Conservation (phyloP, 2,113 vertebrate genomes). For the Theristicus caerulescens region DNA sequence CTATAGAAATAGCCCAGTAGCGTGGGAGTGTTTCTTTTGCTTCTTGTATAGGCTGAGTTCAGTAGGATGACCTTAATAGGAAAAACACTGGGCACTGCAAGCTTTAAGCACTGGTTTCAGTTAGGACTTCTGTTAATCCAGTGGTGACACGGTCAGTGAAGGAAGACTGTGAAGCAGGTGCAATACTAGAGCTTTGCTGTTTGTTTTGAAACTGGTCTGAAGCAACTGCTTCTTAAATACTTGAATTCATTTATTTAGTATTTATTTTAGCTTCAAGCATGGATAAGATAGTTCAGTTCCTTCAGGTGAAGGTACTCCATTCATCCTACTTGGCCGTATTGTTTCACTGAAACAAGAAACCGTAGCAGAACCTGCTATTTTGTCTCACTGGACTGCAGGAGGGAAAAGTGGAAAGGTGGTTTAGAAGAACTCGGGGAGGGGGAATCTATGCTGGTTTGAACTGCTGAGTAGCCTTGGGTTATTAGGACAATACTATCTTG, state of each 20-base stretch:
- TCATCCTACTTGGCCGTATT: neutral
- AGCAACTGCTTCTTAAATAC: neutral
- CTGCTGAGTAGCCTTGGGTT: neutral
- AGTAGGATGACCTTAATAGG: neutral
- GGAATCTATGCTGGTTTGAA: neutral
- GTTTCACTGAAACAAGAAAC: neutral
- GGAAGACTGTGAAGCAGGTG: neutral
- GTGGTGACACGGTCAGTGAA: neutral
- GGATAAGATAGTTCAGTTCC: neutral
- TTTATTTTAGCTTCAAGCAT: neutral
- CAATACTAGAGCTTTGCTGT: neutral
- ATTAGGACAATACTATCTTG: neutral
- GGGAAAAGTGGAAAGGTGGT: neutral
- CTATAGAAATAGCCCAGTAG: neutral
- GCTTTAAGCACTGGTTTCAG: neutral
- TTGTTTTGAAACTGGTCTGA: neutral
- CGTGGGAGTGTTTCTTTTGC: neutral
- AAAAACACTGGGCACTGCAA: neutral
- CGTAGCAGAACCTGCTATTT: neutral
- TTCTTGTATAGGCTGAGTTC: neutral
- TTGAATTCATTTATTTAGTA: neutral
- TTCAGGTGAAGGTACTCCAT: neutral
- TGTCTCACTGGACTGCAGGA: neutral
- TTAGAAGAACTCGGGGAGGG: neutral
- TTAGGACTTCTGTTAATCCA: neutral